Evolutionary conservation across 2,797 vertebrate genomes (phyloP), one percentile per base, ranked within the genome.

Genomic region (Falco berigora): DNA sequence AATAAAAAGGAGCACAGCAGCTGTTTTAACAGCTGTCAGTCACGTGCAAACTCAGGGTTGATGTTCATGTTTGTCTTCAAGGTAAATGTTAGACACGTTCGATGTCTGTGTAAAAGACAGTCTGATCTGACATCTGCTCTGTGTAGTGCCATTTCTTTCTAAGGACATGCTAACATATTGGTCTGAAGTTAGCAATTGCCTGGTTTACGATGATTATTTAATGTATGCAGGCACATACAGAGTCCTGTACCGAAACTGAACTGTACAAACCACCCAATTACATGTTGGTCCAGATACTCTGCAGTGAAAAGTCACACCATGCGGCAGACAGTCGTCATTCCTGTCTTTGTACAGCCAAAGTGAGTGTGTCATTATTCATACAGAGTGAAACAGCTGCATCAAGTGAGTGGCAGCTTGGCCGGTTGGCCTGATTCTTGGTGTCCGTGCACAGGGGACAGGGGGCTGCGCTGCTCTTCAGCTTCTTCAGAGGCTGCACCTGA

Each of bases 1-100:
- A 83, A 23, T 40, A 21, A 52, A 66, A 67, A 64, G 42, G 10
- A 67, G 59, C 56, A 86, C 20, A 71, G 68, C 61, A 88, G 47
- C 78, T 92, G 75, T 67, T 72, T 77, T 8, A 66, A 21, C 52
- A 88, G 25, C 72, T 79, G 84, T 77, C 67, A 69, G 50, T 71
- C 59, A 36, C 12, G 16, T 5, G 20, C 32, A 49, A 21, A n/a
- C 36, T 67, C 30, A 2, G 72, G 18, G 23, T 3, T 80, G 52
- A 25, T 68, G 61, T 20, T 61, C 8, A 8, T 8, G 4, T 84
- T 82, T 90, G 49, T 80, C 68, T 83, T 58, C 64, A 56, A 50
- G 82, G 76, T 64, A 77, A 36, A 23, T 12, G 40, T 67, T 30
- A 4, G 25, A 36, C 15, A 47, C 4, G 0, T 38, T 64, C 18